Conservation (phyloP, 2,113 vertebrate species). For the Bubalus kerabau region DNA sequence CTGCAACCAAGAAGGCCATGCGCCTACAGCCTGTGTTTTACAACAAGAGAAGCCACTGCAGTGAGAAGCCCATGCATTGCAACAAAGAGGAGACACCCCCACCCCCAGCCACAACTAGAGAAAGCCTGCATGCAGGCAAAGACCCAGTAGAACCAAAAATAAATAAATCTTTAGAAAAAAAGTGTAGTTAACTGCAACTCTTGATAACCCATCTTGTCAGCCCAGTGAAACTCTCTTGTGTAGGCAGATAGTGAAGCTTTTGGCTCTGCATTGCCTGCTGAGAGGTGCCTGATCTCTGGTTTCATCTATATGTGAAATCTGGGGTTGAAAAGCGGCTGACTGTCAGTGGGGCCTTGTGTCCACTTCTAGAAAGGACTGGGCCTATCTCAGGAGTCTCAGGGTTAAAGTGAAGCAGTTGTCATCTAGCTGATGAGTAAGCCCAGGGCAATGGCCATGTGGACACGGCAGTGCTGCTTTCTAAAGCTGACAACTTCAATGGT, state of each 20-base stretch:
- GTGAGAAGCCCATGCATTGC: neutral
- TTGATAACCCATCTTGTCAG: neutral
- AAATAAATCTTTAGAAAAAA: neutral
- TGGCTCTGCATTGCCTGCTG: neutral
- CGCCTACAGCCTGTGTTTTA: neutral
- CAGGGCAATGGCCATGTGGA: neutral
- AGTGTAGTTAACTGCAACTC: neutral
- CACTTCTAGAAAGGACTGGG: neutral
- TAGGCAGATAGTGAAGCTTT: neutral
- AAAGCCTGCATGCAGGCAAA: neutral
- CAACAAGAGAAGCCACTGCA: neutral
- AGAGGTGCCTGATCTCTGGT: neutral
- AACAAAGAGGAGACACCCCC: neutral
- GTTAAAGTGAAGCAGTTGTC: neutral
- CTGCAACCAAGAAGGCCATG: neutral
- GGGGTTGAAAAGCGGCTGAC: neutral
- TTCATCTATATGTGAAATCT: constrained; percentile 2
- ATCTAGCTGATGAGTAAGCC: neutral
- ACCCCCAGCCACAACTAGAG: neutral
- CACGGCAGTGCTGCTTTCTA: neutral
- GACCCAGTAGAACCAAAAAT: neutral
- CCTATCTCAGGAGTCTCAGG: neutral
- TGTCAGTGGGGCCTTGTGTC: constrained; percentile 24
- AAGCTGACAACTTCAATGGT: neutral
- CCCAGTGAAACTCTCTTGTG: neutral